phyloP scores from a whole-genome alignment of 1,140 invertebrate species.

The Babylonia areolata region DNA sequence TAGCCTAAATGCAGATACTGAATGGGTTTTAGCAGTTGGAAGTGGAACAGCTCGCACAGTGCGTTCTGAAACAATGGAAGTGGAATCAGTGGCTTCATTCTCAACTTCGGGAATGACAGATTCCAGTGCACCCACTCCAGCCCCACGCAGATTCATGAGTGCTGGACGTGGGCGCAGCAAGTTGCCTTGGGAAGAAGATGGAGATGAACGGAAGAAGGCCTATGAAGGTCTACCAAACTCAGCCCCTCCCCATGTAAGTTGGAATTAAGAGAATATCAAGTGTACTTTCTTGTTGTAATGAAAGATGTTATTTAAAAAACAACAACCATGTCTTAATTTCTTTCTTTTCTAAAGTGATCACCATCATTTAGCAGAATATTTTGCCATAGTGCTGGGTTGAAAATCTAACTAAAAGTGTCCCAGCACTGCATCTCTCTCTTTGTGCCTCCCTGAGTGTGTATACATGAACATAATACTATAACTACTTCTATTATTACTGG shows the following conservation, averaged over 20 bases:
- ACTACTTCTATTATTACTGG: no score
- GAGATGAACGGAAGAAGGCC: conserved; percentile 12
- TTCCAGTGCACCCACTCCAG: conserved; percentile 49
- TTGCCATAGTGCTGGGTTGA: no score
- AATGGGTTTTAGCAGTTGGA: conserved; percentile 83
- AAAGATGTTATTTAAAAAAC: no score
- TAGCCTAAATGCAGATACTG: conserved; percentile 81
- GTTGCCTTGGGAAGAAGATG: conserved; percentile 71
- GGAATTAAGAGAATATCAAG: no score
- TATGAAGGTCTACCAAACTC: conserved; percentile 38
- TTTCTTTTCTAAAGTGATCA: no score
- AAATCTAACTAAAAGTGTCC: no score
- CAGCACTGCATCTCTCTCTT: no score
- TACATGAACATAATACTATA: no score
- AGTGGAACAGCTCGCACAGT: conserved; percentile 57
- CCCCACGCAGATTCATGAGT: conserved; percentile 67
- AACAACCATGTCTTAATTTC: no score
- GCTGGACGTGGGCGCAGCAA: conserved; percentile 68
- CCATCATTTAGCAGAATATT: no score
- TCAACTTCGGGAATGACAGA: conserved; percentile 62
- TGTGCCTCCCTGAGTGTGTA: no score
- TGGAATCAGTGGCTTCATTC: conserved; percentile 60
- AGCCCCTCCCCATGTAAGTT: conserved; percentile 42
- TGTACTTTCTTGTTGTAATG: no score
- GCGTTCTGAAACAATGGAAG: conserved; percentile 64